Evolutionary conservation across 1,140 invertebrate species (phyloP), one percentile per base, ranked within the genome.

Genomic region (Contarinia nasturtii): DNA sequence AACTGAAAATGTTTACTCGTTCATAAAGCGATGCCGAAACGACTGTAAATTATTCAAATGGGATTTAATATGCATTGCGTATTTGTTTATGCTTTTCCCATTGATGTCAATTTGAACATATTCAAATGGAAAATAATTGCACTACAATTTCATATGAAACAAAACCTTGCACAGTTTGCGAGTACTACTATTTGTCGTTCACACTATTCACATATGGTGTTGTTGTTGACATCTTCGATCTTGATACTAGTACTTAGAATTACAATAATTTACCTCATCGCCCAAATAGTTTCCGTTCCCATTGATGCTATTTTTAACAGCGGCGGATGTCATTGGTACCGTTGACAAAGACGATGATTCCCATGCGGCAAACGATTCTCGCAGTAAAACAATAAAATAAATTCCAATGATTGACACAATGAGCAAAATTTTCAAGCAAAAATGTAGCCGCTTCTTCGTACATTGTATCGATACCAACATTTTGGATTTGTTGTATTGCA

Each of bases 371-470:
- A 62, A 48, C 14, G 60, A 62, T 41, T 62, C 60, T 3, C 60
- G 58, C 34, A 62, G 59, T 7, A 62, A 51, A 45, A 62, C 60
- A 44, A 53, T 53, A 46, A 62, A 60, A 49, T 62, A 62, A 27
- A 58, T 59, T 33, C 59, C 44, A 38, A 55, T 57, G n/a, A 57
- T 52, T 11, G 58, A 33, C 14, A 60, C 44, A 46, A 57, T 54
- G 42, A 52, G 53, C 45, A 57, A 52, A 47, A 56, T 52, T 48
- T 62, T 62, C 10, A 62, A 51, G 18, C 43, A 14, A 2, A 44
- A 22, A 5, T 44, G 43, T n/a, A 44, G 12, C 27, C 22, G 21
- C 22, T 21, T 10, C 12, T 44, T 43, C 18, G 41, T 18, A 43
- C 41, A 43, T 43, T 18, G 41, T 43, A 12, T 43, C 41, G 17